Percentiles rank a stretch among this genome's conserved stretches.
phyloP scores from a whole-genome alignment of 2,888 invertebrate genomes.

The Morpho helenor region DNA sequence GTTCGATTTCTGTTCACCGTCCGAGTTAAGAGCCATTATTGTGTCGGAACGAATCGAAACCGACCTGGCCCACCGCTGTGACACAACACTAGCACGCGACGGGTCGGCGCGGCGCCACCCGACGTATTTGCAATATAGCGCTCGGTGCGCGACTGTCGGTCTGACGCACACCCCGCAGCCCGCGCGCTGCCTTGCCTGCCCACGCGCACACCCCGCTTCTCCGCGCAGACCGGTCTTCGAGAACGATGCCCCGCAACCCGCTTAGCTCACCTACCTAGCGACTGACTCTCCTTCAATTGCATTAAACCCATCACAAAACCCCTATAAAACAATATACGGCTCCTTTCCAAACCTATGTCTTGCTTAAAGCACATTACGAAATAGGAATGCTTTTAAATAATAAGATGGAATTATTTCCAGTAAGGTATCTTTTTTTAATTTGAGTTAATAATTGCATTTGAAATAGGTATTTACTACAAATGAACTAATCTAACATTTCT shows the following conservation, averaged over 20 bases:
- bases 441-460: too few relatives aligned
- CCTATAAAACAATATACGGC: conserved; percentile 24
- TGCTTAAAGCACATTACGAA: background rate
- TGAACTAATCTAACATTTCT: too few relatives aligned
- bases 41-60: conserved; percentile 74
- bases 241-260: conserved; percentile 64
- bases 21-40: conserved; percentile 81
- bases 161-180: conserved; percentile 57
- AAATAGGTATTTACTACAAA: too few relatives aligned
- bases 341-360: conserved; percentile 8
- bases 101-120: conserved; percentile 73
- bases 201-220: conserved; percentile 44
- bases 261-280: conserved; percentile 40
- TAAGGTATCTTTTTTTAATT: too few relatives aligned
- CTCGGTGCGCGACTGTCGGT: conserved; percentile 68
- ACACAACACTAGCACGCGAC: conserved; percentile 76
- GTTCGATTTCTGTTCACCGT: conserved; percentile 84
- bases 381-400: too few relatives aligned
- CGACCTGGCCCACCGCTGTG: conserved; percentile 76
- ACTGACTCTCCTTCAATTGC: conserved; percentile 41
- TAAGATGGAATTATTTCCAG: too few relatives aligned
- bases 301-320: conserved; percentile 31
- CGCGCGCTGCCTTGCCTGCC: conserved; percentile 39
- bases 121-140: conserved; percentile 68
- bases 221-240: conserved; percentile 63